Evolutionary conservation across 2,113 vertebrate genomes (phyloP), one percentile per base, ranked within the genome.

Genomic region (Oreochromis tanganicae): DNA sequence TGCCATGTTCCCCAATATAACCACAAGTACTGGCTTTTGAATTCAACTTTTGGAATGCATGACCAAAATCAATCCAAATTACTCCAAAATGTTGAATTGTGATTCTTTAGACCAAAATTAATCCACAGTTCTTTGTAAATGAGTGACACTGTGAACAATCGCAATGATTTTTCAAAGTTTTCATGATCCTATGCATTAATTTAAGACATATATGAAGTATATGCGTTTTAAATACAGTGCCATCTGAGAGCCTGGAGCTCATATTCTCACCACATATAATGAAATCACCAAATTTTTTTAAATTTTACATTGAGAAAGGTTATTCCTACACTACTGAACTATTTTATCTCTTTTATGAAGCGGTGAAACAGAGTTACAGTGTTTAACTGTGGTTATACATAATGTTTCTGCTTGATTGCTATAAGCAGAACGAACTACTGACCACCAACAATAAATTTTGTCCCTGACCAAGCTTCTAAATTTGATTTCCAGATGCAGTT

Each of bases 81-180:
- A 29, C 16, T 4, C 27, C 17, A 52, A 9, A 50, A 29, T 32
- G 43, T 12, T 75, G 16, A 75, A 75, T 32, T 50, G 6, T 75
- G 43, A 32, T 13, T 50, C 1, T 50, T 78, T 75, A 75, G 24
- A 75, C 24, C 24, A 48, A 48, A 2, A 75, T 75, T 19, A 24
- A 46, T 27, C 1, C 66, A 46, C 2, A 34, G 27, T 52, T 50
- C 6, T 50, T 34, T 50, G 29, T 52, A 34, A 78, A 52, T 50
- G 0, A 75, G 24, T 0, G 3, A 50, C 16, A 32, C 46, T 52
- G 16, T 78, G 46, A 52, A n/a, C 27, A 78, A n/a, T 12, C 0
- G 3, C 16, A 32, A 32, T 52, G 4, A 19, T n/a, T 34, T 78
- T 50, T 16, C 17, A 17, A 50, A 32, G 1, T 19, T 27, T 32